Conservation (phyloP, 2,113 vertebrate genomes). For the Alethe castanea region DNA sequence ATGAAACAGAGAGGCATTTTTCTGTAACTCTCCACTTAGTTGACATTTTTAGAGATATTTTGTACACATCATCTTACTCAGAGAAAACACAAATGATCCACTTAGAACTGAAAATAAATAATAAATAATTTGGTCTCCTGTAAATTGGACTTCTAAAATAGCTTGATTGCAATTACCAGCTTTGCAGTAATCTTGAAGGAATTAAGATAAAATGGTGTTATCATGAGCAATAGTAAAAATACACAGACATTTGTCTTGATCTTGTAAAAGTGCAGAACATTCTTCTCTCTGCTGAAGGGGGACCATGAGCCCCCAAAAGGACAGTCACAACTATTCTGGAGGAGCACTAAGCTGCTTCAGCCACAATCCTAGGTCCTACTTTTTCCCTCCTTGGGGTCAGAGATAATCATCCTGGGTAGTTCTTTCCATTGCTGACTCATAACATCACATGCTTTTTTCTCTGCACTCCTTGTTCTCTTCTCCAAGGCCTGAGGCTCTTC, state of each 20-base stretch:
- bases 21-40: slow-evolving; percentile 2
- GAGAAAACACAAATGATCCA: slow-evolving; percentile 58
- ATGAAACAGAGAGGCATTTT: neutral
- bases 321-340: neutral
- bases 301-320: neutral
- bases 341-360: neutral
- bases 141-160: slow-evolving; percentile 58
- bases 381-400: neutral
- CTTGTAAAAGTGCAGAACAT: neutral
- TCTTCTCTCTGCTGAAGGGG: neutral
- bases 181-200: slow-evolving; percentile 58
- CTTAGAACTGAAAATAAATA: slow-evolving; percentile 61
- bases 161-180: slow-evolving; percentile 64
- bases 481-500: neutral
- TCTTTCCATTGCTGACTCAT: neutral
- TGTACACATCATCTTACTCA: neutral
- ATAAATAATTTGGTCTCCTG: slow-evolving; percentile 60
- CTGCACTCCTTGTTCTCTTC: neutral
- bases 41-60: slow-evolving; percentile 40
- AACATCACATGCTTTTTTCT: neutral
- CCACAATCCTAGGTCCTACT: neutral
- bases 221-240: neutral
- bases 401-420: neutral
- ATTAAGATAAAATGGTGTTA: slow-evolving; percentile 7
- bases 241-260: neutral